phyloP scores from a whole-genome alignment of 2,888 invertebrate species.

The Exephanes ischioxanthus region DNA sequence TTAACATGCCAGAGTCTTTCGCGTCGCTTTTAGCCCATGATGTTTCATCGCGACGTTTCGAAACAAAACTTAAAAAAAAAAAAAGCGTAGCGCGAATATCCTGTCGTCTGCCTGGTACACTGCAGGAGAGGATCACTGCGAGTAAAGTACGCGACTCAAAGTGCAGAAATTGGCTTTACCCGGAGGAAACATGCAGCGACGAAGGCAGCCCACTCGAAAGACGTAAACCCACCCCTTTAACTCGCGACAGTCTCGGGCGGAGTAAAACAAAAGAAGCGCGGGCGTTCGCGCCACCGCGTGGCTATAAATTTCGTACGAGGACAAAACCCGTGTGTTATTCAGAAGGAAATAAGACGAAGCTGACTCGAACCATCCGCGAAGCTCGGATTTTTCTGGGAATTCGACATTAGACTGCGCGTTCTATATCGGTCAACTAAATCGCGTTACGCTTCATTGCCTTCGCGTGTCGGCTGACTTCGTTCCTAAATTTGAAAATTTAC shows the following conservation, averaged over 20 bases:
- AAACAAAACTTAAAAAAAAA: conserved; percentile 6
- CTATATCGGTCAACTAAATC: conserved; percentile 17
- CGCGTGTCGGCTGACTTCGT: conserved; percentile 5
- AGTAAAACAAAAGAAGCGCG: background rate
- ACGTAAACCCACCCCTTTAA: conserved; percentile 28
- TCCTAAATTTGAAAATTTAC: conserved; percentile 10
- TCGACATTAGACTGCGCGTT: background rate
- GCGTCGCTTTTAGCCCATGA: conserved; percentile 13
- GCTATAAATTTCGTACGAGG: conserved; percentile 5
- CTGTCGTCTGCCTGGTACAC: background rate
- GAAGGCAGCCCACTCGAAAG: background rate
- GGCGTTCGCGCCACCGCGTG: conserved; percentile 5
- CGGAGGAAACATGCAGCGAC: background rate
- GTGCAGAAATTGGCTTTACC: conserved; percentile 45
- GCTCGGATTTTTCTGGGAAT: conserved; percentile 11
- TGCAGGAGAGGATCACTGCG: conserved; percentile 1
- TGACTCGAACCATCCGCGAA: background rate
- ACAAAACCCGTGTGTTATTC: background rate
- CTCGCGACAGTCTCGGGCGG: conserved; percentile 10
- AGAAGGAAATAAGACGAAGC: background rate
- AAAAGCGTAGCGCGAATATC: background rate
- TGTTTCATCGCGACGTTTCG: conserved; percentile 15
- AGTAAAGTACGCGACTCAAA: conserved; percentile 38
- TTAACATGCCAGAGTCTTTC: conserved; percentile 14
- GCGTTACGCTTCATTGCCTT: background rate